Conservation (phyloP, 2,113 vertebrate species). For the Emberiza fucata region DNA sequence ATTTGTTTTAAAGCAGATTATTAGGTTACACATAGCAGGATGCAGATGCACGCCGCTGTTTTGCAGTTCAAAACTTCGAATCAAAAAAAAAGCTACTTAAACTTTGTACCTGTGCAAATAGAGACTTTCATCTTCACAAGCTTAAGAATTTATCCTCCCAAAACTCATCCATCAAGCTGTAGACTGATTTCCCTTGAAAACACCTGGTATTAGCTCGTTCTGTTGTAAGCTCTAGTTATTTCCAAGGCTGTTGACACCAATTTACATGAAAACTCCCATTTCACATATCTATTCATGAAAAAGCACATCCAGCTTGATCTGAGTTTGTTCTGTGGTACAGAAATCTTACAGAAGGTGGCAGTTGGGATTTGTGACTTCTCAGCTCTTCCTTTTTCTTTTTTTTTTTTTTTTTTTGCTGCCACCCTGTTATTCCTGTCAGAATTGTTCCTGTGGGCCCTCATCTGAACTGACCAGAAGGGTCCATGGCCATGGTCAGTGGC, state of each 20-base stretch:
- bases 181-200: conserved; percentile 39
- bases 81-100: conserved; percentile 22
- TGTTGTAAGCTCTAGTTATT: conserved; percentile 9
- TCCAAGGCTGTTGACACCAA: conserved; percentile 32
- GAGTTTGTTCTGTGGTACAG: neutral
- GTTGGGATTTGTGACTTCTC: neutral
- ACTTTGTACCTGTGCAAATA: conserved; percentile 37
- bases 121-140: conserved; percentile 50
- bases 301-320: neutral
- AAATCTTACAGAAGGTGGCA: neutral
- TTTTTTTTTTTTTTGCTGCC: neutral
- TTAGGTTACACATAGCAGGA: neutral
- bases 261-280: conserved; percentile 35
- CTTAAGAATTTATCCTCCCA: conserved; percentile 3
- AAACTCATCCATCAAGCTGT: conserved; percentile 41
- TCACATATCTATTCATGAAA: neutral
- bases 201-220: neutral
- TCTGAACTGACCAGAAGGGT: neutral
- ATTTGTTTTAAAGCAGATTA: conserved; percentile 28
- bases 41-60: neutral
- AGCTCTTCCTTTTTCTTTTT: neutral
- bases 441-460: neutral
- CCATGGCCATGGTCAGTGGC: neutral
- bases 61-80: neutral
- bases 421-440: neutral